Evolutionary conservation across 2,888 invertebrate species (phyloP).

Genomic region (Xylocampa areola): DNA sequence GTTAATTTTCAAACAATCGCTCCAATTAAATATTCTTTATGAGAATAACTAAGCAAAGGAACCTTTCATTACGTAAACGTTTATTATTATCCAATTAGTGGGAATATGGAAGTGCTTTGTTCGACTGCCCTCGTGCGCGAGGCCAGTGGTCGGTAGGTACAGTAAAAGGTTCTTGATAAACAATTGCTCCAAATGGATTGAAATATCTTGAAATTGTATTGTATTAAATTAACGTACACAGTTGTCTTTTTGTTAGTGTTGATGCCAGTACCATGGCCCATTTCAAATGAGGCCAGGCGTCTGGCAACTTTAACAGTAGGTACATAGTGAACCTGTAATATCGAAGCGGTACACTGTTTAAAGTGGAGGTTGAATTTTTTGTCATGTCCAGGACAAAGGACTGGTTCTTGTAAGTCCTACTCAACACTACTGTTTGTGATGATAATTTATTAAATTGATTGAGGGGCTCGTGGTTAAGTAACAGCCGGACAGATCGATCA

Average conservation of each 20-base stretch:
- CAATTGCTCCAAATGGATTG: neutral
- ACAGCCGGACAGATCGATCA: too few species aligned
- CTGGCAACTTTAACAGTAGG: too few species aligned
- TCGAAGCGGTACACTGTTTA: too few species aligned
- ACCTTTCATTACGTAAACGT: constrained; percentile 34
- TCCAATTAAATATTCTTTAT: constrained; percentile 28
- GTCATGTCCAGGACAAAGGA: too few species aligned
- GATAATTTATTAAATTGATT: too few species aligned
- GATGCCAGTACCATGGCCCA: too few species aligned
- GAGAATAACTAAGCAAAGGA: constrained; percentile 16
- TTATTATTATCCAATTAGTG: constrained; percentile 34
- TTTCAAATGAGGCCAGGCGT: too few species aligned
- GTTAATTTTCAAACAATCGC: constrained; percentile 11
- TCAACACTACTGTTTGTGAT: too few species aligned
- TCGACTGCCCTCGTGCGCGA: constrained; percentile 38
- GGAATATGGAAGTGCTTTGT: constrained; percentile 44
- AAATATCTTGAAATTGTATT: neutral
- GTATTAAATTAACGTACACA: neutral
- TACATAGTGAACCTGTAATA: too few species aligned
- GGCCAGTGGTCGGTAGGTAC: constrained; percentile 10
- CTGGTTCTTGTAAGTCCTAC: too few species aligned
- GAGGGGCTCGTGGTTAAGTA: too few species aligned
- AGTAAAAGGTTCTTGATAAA: constrained; percentile 20
- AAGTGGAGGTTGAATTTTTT: too few species aligned
- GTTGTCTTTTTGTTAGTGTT: neutral